These are phyloP conservation scores for Oegoconia quadripuncta DNA, from an alignment of 2,888 invertebrate species.

Conservation along the genomic window DNA sequence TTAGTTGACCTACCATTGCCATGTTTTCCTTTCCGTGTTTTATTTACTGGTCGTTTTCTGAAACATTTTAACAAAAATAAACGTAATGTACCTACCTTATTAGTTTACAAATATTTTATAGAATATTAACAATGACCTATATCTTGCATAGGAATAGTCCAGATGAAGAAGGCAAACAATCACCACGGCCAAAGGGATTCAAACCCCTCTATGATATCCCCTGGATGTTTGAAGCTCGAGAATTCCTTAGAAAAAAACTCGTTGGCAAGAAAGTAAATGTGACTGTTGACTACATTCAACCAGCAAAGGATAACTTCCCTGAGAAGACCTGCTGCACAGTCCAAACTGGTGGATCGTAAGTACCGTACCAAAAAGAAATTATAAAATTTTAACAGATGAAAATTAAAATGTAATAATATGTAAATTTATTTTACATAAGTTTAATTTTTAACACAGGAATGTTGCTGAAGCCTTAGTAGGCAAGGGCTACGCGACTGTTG, in stretches of 20 bases:
- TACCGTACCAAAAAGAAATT: too few species aligned
- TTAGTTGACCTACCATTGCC: too few species aligned
- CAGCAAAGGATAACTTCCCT: conserved; percentile 94
- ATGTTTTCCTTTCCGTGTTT: too few species aligned
- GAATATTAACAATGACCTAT: too few species aligned
- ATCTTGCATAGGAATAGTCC: conserved; percentile 52
- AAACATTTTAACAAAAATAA: too few species aligned
- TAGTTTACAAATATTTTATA: too few species aligned
- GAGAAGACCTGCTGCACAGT: conserved; percentile 98
- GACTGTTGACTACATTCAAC: conserved; percentile 97
- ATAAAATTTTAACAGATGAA: too few species aligned
- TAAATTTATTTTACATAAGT: too few species aligned
- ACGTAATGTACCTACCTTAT: too few species aligned
- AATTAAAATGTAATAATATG: too few species aligned
- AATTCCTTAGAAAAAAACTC: conserved; percentile 96
- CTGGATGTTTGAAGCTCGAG: conserved; percentile 98
- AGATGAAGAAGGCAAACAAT: conserved; percentile 84
- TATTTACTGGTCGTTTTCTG: too few species aligned
- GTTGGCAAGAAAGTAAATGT: conserved; percentile 97
- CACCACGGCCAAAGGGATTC: conserved; percentile 84
- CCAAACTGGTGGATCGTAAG: conserved; percentile 80
- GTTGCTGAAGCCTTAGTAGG: conserved; percentile 95
- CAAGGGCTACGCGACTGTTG: conserved; percentile 95
- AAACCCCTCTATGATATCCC: conserved; percentile 98
- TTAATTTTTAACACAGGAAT: conserved; percentile 80